Base-by-base conservation (phyloP, 2,888 invertebrate genomes). In the Lasioglossum leucozonium region DNA sequence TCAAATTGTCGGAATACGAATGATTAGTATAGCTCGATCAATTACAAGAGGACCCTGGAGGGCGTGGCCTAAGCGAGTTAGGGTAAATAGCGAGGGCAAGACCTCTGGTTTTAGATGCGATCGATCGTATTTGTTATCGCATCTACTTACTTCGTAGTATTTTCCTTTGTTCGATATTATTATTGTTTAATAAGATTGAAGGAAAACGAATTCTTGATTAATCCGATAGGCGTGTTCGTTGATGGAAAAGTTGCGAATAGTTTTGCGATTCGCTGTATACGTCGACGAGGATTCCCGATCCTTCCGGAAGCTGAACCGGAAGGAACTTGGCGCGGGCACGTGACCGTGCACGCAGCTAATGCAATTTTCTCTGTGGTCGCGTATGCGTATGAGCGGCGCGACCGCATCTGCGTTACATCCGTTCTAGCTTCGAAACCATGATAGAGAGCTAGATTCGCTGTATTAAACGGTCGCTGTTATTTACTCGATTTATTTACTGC, bases 331-430 rank as follows among this genome's bases (percentile, higher is more conserved):
- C 72, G 37, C 13, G 37, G 22, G 47, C 67, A 77, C 22, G 47
- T 47, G 72, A 47, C 34, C 18, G n/a, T 37, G 71, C 51, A 30
- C n/a, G 30, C 55, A 37, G 71, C 55, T 13, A 34, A 51, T 42
- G 58, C 42, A 67, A 65, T 83, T 69, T n/a, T 62, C 72, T 10
- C 55, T 40, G 37, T 44, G 47, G 73, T 58, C 58, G 58, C 40
- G 58, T 67, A 73, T 42, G 62, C 30, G 37, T 51, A 30, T 58
- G 26, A 72, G 18, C 58, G 22, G 72, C 34, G 26, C 55, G 72
- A n/a, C 40, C 67, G 80, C 80, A 58, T 83, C 47, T 80, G 73
- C 72, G 76, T 69, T 81, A 73, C 72, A 77, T 77, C 73, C 81
- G 77, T 74, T 84, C 51, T 44, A 58, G 40, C 81, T 74, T 77